These are phyloP conservation scores for Thermophis baileyi DNA, from an alignment of 2,113 vertebrate species.

Conservation along the genomic window DNA sequence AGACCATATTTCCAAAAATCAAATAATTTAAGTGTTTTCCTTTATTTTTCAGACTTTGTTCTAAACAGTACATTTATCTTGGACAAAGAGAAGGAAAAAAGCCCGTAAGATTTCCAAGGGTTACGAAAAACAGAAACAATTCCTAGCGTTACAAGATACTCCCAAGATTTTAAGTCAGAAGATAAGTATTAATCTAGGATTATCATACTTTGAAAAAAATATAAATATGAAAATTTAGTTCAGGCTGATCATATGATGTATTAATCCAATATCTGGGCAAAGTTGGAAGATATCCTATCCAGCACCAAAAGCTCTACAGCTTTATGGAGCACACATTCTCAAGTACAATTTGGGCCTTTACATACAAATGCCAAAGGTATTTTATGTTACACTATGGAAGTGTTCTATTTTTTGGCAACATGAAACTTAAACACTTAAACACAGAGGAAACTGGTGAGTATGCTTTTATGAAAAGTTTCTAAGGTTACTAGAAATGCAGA, in stretches of 20 bases:
- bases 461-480: background rate
- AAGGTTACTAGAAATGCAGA: background rate
- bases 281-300: background rate
- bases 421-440: background rate
- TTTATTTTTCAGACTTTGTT: conserved; percentile 19
- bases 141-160: conserved; percentile 59
- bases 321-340: background rate
- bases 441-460: background rate
- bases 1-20: background rate
- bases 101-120: conserved; percentile 43
- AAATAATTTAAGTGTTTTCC: background rate
- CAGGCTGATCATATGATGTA: background rate
- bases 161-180: background rate
- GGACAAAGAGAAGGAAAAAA: conserved; percentile 37
- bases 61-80: conserved; percentile 50
- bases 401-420: background rate
- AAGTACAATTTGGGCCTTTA: background rate
- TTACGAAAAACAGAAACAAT: conserved; percentile 60
- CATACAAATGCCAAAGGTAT: background rate
- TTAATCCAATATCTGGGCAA: background rate
- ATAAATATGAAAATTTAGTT: background rate
- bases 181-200: conserved; percentile 32
- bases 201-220: conserved; percentile 18
- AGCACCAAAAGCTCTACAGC: background rate
- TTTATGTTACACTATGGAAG: background rate